These are phyloP conservation scores for Gymnothorax javanicus DNA, from an alignment of 2,797 vertebrate species.

Conservation along the genomic window DNA sequence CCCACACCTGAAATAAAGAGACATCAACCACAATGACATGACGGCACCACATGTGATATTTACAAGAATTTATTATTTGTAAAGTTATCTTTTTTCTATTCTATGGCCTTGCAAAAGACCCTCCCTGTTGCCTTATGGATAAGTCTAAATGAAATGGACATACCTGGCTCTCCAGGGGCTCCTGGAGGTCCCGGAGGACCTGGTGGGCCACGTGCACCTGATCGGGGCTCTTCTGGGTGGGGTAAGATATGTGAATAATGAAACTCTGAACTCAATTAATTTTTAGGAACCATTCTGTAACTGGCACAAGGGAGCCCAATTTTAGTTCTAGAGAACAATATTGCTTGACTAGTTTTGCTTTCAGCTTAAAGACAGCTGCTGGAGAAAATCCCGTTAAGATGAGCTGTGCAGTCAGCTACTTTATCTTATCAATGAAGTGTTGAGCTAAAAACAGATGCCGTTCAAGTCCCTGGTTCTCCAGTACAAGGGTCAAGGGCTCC, in stretches of 20 bases:
- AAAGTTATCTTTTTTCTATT: neutral
- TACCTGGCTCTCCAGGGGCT: slow-evolving; percentile 78
- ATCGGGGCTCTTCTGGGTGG: slow-evolving; percentile 65
- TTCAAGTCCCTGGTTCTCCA: neutral
- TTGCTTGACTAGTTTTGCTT: neutral
- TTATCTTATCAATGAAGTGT: neutral
- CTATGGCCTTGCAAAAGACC: neutral
- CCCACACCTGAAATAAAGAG: slow-evolving; percentile 76
- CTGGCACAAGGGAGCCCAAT: neutral
- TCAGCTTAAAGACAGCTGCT: neutral
- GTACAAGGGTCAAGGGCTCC: neutral
- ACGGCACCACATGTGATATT: neutral
- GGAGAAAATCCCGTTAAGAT: neutral
- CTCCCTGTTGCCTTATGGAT: neutral
- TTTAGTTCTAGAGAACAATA: neutral
- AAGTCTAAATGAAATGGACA: neutral
- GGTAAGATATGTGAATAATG: neutral
- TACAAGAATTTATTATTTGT: neutral
- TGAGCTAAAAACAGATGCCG: neutral
- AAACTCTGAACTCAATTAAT: neutral
- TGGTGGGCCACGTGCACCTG: slow-evolving; percentile 47
- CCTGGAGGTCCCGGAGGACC: slow-evolving; percentile 81
- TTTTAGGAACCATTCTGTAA: neutral
- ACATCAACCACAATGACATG: neutral
- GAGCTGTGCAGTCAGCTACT: neutral